These are phyloP conservation scores for Meleagris gallopavo DNA, from an alignment of 2,113 vertebrate genomes.

Conservation along the genomic window DNA sequence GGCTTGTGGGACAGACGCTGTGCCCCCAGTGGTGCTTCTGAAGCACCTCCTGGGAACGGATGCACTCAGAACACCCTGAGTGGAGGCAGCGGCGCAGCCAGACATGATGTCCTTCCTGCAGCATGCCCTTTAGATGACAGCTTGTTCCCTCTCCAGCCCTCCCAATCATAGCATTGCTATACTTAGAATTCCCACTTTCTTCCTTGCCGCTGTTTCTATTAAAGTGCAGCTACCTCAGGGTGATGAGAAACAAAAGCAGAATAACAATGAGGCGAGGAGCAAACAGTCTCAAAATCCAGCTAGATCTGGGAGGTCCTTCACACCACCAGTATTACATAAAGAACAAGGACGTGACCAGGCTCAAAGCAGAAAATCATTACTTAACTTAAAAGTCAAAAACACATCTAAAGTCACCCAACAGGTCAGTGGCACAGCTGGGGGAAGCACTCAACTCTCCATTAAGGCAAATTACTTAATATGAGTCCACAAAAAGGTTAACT, in stretches of 20 bases:
- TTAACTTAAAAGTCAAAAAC: not conserved
- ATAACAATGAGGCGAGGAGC: not conserved
- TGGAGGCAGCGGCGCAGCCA: rapidly evolving
- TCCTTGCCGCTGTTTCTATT: not conserved
- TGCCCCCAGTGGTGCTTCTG: rapidly evolving
- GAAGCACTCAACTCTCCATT: not conserved
- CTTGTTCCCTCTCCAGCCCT: not conserved
- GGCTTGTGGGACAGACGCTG: not conserved
- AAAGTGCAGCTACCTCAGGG: not conserved
- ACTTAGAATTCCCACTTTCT: not conserved
- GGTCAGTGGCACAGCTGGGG: not conserved
- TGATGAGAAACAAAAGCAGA: not conserved
- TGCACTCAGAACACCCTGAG: rapidly evolving
- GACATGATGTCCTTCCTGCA: not conserved
- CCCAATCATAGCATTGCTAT: not conserved
- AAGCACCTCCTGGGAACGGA: rapidly evolving
- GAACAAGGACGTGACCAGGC: not conserved
- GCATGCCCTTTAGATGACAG: not conserved
- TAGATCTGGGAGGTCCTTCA: not conserved
- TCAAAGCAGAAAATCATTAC: not conserved
- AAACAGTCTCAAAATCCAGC: not conserved
- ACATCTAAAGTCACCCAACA: rapidly evolving
- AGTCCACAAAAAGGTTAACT: rapidly evolving
- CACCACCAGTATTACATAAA: rapidly evolving
- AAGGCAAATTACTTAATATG: not conserved